Base-by-base conservation (phyloP, 2,113 vertebrate genomes). In the Myiagra hebetior region DNA sequence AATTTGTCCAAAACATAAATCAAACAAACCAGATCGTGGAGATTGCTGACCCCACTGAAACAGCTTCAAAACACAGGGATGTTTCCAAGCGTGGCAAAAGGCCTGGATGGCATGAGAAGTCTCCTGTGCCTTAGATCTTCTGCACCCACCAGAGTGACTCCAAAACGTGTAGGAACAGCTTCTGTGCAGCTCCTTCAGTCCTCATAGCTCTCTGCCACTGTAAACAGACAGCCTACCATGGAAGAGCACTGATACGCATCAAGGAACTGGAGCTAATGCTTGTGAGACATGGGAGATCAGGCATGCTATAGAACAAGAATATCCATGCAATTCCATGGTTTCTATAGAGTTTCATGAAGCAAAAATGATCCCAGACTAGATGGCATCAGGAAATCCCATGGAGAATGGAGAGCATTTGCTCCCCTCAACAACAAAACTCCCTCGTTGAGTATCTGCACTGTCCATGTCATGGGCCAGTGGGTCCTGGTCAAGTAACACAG, bases 391-490 rank as follows among this genome's bases (percentile, higher is more conserved):
- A 74, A 78, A 52, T n/a, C 33, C 39, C 24, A 39, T 20, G 10
- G 39, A 78, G 59, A 26, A 13, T 15, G n/a, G 22, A 78, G 17
- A 15, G 3, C 19, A 10, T 10, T 18, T 26, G 8, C 15, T 30
- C 4, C 31, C 16, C 13, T 11, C 5, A 3, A 26, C 2, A 18
- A 1, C 14, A 68, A 37, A 82, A 7, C 13, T 67, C 41, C 17
- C 9, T 17, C 0, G 0, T 0, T 44, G 12, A 55, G 30, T 60
- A 15, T 64, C 87, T 47, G 26, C 22, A 35, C 13, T 60, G 53
- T 27, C 24, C 2, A 1, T 10, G 5, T 24, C 33, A 31, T 15
- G 35, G 27, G 22, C 21, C 16, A 37, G 10, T 10, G 13, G 3
- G 3, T 84, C 30, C 47, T 46, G 10, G 20, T 44, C 64, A 73